Conservation (phyloP, 1,140 invertebrate species). For the Sminthurides bifidus region DNA sequence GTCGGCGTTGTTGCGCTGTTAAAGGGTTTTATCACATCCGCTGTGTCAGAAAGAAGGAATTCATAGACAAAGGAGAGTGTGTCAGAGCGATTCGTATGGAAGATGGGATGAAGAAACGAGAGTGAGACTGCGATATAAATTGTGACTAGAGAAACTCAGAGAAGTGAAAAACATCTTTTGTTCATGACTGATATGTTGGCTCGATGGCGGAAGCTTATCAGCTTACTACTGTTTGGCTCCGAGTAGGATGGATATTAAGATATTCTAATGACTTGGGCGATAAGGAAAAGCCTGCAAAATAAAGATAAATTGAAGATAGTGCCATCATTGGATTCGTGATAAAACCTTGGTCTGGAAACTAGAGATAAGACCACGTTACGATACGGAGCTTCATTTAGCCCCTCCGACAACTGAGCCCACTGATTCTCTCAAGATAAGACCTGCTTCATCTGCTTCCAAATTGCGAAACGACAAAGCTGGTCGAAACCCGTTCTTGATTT, state of each 20-base stretch:
- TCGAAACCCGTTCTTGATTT: neutral
- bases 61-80: too few relatives aligned
- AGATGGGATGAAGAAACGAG: conserved; percentile 10
- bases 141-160: conserved; percentile 21
- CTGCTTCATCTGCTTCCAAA: conserved; percentile 30
- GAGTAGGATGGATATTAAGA: conserved; percentile 31
- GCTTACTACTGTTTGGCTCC: conserved; percentile 27
- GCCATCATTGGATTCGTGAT: conserved; percentile 30
- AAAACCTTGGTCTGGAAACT: conserved; percentile 30
- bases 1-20: too few relatives aligned
- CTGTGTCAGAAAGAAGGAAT: too few relatives aligned
- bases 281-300: conserved; percentile 33
- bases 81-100: neutral
- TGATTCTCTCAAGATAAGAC: conserved; percentile 25
- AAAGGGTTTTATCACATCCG: too few relatives aligned
- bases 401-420: neutral
- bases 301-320: conserved; percentile 33
- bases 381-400: conserved; percentile 22
- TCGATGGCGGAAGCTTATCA: conserved; percentile 23
- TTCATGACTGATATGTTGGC: conserved; percentile 24
- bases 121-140: too few relatives aligned
- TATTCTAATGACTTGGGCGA: conserved; percentile 32
- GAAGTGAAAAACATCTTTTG: conserved; percentile 28
- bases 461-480: conserved; percentile 21
- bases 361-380: conserved; percentile 28